Base-by-base conservation (phyloP, 2,888 invertebrate genomes). In the Pandemis heparana region DNA sequence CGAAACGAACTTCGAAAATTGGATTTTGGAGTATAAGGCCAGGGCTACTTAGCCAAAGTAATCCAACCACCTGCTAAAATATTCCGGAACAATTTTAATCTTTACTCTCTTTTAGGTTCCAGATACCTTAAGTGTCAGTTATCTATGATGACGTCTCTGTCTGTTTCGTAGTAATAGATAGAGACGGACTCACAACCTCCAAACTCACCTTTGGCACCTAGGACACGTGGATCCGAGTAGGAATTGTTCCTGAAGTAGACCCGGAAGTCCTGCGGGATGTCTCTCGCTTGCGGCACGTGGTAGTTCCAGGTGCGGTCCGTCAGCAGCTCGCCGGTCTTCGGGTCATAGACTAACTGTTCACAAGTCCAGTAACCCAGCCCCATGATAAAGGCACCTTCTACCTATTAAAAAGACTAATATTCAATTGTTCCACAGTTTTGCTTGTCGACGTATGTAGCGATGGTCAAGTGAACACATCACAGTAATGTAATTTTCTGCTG, bases 241-340 rank as follows among this genome's bases (percentile, higher is more conserved):
- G 94, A 89, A 78, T 95, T 95, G 77, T 92, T 90, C 14, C 94
- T 91, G 75, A 96, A 95, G 48, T 92, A 91, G 0, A 96, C 87
- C 61, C 95, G 90, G 70, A 96, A 95, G 82, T 96, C 95, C 43
- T 95, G 90, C 0, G 96, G 96, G 77, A 96, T 96, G 78, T 96
- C 96, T 79, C 95, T 95, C 0, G 95, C 94, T 32, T 95, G 95
- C 0, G 96, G 96, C 8, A 95, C 93, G 81, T 95, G 95, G 82
- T 96, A 96, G 77, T 94, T 95, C 97, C 97, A 97, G 16, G 96
- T 95, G 59, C 96, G 92, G 79, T 96, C 93, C 12, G 96, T 96
- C 8, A 96, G 87, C 5, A 96, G 81, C 77, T 92, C 88, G 0
- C 96, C 97, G 10, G 95, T 95, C 10, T 87, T 83, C 6, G 92